Conservation (phyloP, 2,888 invertebrate genomes). For the Rhaphigaster nebulosa region DNA sequence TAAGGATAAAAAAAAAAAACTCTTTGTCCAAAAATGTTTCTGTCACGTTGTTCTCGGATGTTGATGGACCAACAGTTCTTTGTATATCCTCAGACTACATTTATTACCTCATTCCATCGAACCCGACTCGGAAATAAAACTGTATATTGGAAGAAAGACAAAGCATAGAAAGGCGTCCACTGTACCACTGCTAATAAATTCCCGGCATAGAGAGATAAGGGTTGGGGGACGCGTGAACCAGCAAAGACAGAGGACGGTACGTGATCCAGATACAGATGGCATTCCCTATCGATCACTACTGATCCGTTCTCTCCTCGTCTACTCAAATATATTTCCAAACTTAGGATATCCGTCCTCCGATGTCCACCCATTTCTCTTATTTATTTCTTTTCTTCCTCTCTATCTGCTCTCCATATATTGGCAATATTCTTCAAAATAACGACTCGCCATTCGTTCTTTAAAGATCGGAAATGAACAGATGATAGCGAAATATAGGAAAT, state of each 20-base stretch:
- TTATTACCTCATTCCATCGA: neutral
- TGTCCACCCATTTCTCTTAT: neutral
- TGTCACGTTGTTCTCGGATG: neutral
- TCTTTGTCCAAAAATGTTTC: no score
- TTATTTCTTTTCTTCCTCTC: neutral
- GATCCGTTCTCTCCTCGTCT: neutral
- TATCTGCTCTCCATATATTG: neutral
- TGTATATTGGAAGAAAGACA: neutral
- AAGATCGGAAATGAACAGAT: neutral
- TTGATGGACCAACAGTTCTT: neutral
- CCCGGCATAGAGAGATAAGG: neutral
- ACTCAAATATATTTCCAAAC: neutral
- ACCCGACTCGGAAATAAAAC: neutral
- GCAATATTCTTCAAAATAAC: neutral
- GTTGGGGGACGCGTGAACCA: neutral
- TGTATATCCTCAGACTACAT: neutral
- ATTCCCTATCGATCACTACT: neutral
- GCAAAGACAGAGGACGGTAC: conserved; percentile 8
- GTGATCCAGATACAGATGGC: conserved; percentile 23
- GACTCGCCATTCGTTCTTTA: neutral
- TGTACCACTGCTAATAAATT: neutral
- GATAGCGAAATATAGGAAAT: neutral
- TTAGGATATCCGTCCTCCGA: neutral
- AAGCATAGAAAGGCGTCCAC: neutral
- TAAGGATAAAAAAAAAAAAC: no score